phyloP scores from a whole-genome alignment of 2,888 invertebrate species.

The Odontothrips loti region DNA sequence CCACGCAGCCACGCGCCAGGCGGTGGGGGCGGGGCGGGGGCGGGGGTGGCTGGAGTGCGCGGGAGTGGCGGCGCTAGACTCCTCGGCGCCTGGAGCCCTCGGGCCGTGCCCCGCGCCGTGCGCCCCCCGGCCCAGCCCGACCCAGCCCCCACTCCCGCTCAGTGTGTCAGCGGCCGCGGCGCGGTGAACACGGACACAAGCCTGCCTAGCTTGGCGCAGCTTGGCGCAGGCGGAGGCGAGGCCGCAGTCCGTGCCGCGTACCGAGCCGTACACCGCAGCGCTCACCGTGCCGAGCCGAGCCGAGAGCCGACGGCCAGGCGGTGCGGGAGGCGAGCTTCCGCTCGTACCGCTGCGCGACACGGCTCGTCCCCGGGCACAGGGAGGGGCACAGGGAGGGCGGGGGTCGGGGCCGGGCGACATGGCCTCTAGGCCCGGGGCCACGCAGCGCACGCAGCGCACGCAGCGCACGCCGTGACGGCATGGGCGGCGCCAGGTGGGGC shows the following conservation, averaged over 20 bases:
- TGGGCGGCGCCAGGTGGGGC: background rate
- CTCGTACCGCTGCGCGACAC: background rate
- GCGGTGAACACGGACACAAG: background rate
- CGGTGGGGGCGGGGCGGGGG: background rate
- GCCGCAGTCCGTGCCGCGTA: background rate
- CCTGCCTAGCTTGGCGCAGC: background rate
- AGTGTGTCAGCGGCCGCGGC: constrained; percentile 4
- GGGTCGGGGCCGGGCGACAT: too few species aligned
- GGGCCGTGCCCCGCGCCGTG: background rate
- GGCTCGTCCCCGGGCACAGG: background rate
- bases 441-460: background rate
- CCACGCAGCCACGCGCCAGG: too few species aligned
- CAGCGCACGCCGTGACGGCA: background rate
- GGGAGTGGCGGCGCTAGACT: background rate
- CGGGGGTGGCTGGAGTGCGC: background rate
- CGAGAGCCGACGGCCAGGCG: background rate
- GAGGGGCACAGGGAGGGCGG: too few species aligned
- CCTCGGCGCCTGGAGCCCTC: background rate
- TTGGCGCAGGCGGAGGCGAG: background rate
- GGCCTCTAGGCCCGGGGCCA: too few species aligned
- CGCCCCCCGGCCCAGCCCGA: background rate
- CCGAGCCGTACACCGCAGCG: too few species aligned
- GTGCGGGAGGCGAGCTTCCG: background rate
- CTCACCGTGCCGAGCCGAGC: too few species aligned
- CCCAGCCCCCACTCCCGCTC: background rate